These are phyloP conservation scores for Alligator sinensis DNA, from an alignment of 2,113 vertebrate genomes.

Conservation along the genomic window DNA sequence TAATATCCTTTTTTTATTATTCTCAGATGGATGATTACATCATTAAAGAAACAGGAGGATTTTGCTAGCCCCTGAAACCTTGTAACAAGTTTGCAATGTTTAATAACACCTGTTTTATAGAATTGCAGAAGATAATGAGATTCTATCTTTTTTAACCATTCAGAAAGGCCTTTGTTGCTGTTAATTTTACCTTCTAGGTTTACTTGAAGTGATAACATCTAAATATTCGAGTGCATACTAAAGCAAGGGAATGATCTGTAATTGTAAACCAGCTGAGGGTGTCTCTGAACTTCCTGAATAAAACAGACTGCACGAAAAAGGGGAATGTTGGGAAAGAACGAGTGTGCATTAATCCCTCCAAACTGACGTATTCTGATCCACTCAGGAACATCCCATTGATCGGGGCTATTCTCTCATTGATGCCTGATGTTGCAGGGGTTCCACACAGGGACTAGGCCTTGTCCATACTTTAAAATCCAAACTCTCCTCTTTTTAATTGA, in stretches of 20 bases:
- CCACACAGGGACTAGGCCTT: background rate
- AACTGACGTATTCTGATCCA: background rate
- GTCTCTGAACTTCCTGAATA: conserved; percentile 31
- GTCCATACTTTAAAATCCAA: background rate
- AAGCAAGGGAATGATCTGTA: conserved; percentile 38
- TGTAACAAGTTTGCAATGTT: conserved; percentile 34
- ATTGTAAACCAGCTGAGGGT: conserved; percentile 39
- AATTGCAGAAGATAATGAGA: conserved; percentile 46
- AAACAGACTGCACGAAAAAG: background rate
- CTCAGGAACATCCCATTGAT: background rate
- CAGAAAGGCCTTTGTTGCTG: conserved; percentile 33
- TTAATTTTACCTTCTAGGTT: conserved; percentile 55
- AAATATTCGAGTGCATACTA: conserved; percentile 17
- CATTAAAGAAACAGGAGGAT: conserved; percentile 37
- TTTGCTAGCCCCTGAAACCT: conserved; percentile 30
- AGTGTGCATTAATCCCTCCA: background rate
- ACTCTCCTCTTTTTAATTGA: background rate
- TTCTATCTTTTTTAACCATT: background rate
- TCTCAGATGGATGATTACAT: conserved; percentile 24
- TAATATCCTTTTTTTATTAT: conserved; percentile 36
- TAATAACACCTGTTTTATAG: conserved; percentile 61
- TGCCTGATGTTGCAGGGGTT: background rate
- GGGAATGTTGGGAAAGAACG: conserved; percentile 12
- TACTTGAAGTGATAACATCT: conserved; percentile 38
- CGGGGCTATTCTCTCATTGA: background rate